Percentiles rank a stretch among this genome's conserved stretches.
These are phyloP conservation scores for Esox lucius DNA, from an alignment of 2,797 vertebrate genomes.

Conservation along the genomic window DNA sequence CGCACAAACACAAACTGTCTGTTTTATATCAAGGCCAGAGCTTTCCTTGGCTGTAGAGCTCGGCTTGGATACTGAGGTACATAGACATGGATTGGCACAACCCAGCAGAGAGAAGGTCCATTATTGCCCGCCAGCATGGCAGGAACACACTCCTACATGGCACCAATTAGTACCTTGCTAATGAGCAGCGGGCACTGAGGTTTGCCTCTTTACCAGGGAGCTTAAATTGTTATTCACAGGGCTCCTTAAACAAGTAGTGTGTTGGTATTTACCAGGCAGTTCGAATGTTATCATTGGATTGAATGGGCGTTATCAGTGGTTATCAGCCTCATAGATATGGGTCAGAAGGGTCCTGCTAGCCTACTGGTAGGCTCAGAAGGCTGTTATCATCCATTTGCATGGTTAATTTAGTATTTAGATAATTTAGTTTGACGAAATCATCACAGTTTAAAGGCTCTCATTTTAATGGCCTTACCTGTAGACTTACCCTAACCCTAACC, in stretches of 20 bases:
- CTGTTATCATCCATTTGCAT: too few species aligned
- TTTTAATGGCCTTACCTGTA: too few species aligned
- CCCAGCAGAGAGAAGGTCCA: conserved; percentile 20
- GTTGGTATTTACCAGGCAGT: too few species aligned
- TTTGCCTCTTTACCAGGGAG: not conserved
- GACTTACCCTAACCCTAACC: too few species aligned
- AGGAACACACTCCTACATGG: conserved; percentile 26
- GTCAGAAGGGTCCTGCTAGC: too few species aligned
- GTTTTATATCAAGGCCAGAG: conserved; percentile 42
- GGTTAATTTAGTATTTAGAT: too few species aligned
- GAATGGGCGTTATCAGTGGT: too few species aligned
- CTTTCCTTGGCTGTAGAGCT: conserved; percentile 27
- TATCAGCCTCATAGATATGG: too few species aligned
- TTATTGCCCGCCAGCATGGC: conserved; percentile 8
- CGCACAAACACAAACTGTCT: conserved; percentile 35
- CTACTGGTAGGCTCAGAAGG: too few species aligned
- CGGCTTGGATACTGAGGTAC: conserved; percentile 40
- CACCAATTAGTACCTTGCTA: conserved; percentile 40
- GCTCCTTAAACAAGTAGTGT: conserved; percentile 10
- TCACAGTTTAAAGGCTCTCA: too few species aligned
- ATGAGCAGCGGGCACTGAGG: conserved; percentile 28
- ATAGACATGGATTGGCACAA: conserved; percentile 34
- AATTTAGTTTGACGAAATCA: too few species aligned
- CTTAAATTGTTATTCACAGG: not conserved
- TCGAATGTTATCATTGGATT: too few species aligned